phyloP scores from a whole-genome alignment of 2,888 invertebrate genomes.

The Scaptomyza reducta region DNA sequence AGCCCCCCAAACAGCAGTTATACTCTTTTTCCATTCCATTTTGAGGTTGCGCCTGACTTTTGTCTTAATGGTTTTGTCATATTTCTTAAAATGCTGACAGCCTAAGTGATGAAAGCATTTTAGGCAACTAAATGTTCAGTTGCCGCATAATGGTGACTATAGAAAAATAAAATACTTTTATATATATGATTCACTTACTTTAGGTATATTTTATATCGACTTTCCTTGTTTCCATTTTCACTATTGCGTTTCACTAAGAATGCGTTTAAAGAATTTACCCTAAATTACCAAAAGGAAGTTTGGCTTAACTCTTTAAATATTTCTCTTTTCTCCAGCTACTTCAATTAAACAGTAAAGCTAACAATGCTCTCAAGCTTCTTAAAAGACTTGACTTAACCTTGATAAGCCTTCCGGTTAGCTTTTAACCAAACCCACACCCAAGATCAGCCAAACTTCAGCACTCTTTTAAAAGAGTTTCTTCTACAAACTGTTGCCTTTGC shows the following conservation, averaged over 20 bases:
- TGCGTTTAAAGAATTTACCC: no score
- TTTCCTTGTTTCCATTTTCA: no score
- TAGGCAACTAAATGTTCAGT: slow-evolving; percentile 4
- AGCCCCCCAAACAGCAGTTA: not conserved
- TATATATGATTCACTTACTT: not conserved
- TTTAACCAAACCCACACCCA: slow-evolving; percentile 3
- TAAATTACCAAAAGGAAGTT: no score
- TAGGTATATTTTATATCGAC: not conserved
- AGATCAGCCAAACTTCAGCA: not conserved
- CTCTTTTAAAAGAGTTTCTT: slow-evolving; percentile 5
- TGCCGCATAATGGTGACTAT: not conserved
- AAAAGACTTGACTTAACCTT: slow-evolving; percentile 17
- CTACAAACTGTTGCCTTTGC: slow-evolving; percentile 31
- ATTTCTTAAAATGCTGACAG: slow-evolving; percentile 45
- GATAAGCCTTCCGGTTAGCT: slow-evolving; percentile 31
- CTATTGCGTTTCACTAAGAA: no score
- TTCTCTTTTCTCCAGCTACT: no score
- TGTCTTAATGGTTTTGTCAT: slow-evolving; percentile 65
- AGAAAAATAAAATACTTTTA: not conserved
- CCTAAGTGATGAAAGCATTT: slow-evolving; percentile 34
- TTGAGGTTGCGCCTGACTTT: slow-evolving; percentile 54
- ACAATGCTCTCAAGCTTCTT: not conserved
- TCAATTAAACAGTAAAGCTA: not conserved
- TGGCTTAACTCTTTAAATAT: no score
- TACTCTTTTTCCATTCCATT: not conserved